These are phyloP conservation scores for Anguilla marmorata DNA, from an alignment of 2,797 vertebrate genomes.

Conservation along the genomic window DNA sequence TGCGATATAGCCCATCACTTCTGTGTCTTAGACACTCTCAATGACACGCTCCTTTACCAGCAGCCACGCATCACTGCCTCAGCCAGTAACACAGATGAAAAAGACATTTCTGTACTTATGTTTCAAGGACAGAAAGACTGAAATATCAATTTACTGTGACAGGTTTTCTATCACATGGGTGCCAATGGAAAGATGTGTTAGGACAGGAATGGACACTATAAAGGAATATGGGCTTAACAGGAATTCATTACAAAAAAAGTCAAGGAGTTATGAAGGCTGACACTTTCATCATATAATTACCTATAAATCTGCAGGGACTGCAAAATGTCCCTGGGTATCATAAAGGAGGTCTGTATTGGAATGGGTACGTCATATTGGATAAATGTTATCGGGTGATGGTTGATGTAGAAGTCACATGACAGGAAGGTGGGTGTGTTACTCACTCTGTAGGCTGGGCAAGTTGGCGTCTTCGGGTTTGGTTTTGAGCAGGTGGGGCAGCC, in stretches of 20 bases:
- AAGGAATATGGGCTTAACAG: neutral
- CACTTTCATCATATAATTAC: neutral
- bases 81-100: neutral
- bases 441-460: slow-evolving; percentile 96
- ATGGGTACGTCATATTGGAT: neutral
- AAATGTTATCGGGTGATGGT: neutral
- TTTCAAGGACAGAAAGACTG: neutral
- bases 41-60: neutral
- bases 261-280: neutral
- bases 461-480: slow-evolving; percentile 96
- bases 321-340: neutral
- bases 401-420: neutral
- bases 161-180: neutral
- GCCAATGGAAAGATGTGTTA: neutral
- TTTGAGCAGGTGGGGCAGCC: slow-evolving; percentile 93
- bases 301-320: neutral
- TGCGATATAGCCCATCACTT: neutral
- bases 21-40: neutral
- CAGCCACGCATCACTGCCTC: neutral
- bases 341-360: neutral
- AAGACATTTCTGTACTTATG: neutral
- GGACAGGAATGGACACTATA: neutral
- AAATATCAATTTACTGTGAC: slow-evolving; percentile 4
- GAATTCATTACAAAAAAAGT: neutral
- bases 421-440: slow-evolving; percentile 56